phyloP scores from a whole-genome alignment of 2,113 vertebrate species.

The Reinhardtius hippoglossoides region DNA sequence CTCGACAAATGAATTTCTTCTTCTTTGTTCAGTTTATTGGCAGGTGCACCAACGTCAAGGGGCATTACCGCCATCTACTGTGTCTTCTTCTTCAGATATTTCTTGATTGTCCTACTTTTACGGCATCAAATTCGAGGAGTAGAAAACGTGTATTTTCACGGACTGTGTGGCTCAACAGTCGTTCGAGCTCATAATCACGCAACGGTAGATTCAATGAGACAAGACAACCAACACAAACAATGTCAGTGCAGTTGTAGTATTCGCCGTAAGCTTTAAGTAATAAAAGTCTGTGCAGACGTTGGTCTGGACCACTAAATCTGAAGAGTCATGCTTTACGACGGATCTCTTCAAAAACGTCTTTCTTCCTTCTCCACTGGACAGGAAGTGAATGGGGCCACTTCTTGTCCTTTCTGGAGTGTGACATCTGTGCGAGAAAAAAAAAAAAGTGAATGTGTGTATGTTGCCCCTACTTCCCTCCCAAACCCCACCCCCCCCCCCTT shows the following conservation, averaged over 20 bases:
- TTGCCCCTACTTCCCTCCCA: slow-evolving; percentile 49
- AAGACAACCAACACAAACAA: background rate
- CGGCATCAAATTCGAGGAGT: no score
- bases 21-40: no score
- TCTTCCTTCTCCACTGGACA: slow-evolving; percentile 10
- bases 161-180: no score
- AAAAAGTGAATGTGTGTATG: slow-evolving; percentile 30
- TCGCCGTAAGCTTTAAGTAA: background rate
- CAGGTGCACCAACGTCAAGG: no score
- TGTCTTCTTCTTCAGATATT: no score
- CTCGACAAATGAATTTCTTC: background rate
- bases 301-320: background rate
- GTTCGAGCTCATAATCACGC: background rate
- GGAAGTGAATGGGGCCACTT: slow-evolving; percentile 50
- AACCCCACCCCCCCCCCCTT: background rate
- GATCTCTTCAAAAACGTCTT: background rate
- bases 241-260: background rate
- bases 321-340: slow-evolving; percentile 45
- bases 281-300: background rate
- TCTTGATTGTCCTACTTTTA: no score
- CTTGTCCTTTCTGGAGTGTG: slow-evolving; percentile 28
- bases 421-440: slow-evolving; percentile 24
- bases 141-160: no score
- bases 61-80: no score
- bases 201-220: background rate